Conservation (phyloP, 2,797 vertebrate genomes). For the Rousettus madagascariensis region DNA sequence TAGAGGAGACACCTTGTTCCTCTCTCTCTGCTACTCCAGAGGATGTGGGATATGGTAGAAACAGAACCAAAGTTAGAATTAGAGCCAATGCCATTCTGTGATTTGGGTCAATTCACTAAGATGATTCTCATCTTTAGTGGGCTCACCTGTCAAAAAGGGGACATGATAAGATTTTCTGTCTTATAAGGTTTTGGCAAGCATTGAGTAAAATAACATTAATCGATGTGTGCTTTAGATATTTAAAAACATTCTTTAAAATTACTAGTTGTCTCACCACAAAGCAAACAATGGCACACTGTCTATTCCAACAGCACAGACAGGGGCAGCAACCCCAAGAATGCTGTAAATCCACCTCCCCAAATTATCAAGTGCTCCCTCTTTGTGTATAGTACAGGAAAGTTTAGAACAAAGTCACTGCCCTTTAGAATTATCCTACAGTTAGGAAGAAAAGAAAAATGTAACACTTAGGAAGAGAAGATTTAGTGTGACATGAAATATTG, state of each 20-base stretch:
- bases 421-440: background rate
- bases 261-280: background rate
- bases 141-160: background rate
- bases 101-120: background rate
- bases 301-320: background rate
- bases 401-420: background rate
- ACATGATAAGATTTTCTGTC: background rate
- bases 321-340: background rate
- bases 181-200: background rate
- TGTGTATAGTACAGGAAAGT: background rate
- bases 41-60: background rate
- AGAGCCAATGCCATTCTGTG: background rate
- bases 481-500: background rate
- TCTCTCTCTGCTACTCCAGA: background rate
- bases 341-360: no score
- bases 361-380: background rate
- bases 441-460: background rate
- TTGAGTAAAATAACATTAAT: background rate
- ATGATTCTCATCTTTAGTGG: background rate
- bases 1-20: background rate
- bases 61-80: background rate
- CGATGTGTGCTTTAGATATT: background rate
- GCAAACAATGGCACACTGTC: fast-evolving
- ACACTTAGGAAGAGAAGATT: background rate
- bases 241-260: background rate